Conservation (phyloP, 2,888 invertebrate species). For the Drosophila longiperda region DNA sequence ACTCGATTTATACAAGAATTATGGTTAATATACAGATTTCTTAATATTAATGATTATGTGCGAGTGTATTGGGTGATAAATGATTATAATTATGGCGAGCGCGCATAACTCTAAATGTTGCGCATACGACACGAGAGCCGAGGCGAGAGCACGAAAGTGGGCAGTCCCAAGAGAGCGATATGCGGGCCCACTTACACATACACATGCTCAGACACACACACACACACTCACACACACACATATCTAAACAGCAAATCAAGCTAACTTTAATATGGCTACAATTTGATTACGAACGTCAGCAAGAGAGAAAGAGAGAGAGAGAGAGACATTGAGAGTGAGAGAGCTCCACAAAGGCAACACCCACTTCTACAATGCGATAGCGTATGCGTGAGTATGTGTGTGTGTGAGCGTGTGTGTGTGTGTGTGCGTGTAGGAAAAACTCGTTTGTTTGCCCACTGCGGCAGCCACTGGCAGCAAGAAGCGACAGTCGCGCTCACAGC, state of each 20-base stretch:
- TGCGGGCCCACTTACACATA: conserved; percentile 16
- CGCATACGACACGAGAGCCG: conserved; percentile 67
- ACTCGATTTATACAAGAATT: conserved; percentile 31
- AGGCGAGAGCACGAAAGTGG: conserved; percentile 66
- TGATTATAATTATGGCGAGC: conserved; percentile 57
- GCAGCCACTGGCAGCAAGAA: conserved; percentile 52
- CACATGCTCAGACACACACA: conserved; percentile 26
- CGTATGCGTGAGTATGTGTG: conserved; percentile 13
- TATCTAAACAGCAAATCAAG: conserved; percentile 81
- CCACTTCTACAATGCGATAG: conserved; percentile 66
- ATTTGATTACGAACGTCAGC: conserved; percentile 58
- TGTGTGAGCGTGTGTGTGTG: conserved; percentile 7
- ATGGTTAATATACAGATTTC: conserved; percentile 51
- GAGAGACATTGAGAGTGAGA: conserved; percentile 18
- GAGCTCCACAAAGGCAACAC: conserved; percentile 66
- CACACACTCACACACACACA: conserved; percentile 16
- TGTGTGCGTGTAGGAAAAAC: conserved; percentile 53
- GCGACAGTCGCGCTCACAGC: conserved; percentile 68
- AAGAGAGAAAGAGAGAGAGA: conserved; percentile 10
- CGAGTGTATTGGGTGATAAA: conserved; percentile 41
- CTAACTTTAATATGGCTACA: conserved; percentile 78
- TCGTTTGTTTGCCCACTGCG: conserved; percentile 72
- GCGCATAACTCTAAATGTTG: conserved; percentile 54
- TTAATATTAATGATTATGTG: conserved; percentile 45
- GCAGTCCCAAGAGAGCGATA: conserved; percentile 75